Percentiles rank a stretch among this genome's conserved stretches.
These are phyloP conservation scores for Synanthedon vespiformis DNA, from an alignment of 2,888 invertebrate species.

Conservation along the genomic window DNA sequence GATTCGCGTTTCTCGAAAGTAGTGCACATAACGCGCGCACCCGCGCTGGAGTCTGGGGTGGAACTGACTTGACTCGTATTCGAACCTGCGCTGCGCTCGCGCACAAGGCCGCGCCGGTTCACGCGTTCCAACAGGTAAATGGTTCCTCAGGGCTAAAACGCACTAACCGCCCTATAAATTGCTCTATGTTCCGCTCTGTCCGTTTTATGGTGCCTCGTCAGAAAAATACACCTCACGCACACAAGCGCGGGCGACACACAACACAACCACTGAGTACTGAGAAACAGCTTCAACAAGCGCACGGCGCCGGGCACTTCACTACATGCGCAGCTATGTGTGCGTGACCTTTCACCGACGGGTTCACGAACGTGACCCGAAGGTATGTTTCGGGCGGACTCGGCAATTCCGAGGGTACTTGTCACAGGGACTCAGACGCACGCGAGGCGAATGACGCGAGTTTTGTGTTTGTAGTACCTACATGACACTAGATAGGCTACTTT, in stretches of 20 bases:
- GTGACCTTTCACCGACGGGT: too few species aligned
- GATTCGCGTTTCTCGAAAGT: slow-evolving; percentile 31
- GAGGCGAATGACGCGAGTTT: too few species aligned
- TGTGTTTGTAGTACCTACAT: too few species aligned
- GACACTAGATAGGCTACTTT: too few species aligned
- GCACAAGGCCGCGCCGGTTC: slow-evolving; percentile 72
- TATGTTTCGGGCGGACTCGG: too few species aligned
- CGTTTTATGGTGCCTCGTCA: slow-evolving; percentile 46
- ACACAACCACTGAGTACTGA: too few species aligned
- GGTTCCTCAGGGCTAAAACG: slow-evolving; percentile 39
- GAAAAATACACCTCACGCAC: slow-evolving; percentile 59
- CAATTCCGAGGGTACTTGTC: too few species aligned
- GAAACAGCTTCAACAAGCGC: too few species aligned
- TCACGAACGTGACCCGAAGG: too few species aligned
- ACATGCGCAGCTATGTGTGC: too few species aligned
- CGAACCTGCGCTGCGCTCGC: slow-evolving; percentile 69
- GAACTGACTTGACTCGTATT: slow-evolving; percentile 50
- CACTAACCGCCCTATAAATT: slow-evolving; percentile 38
- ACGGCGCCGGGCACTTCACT: too few species aligned
- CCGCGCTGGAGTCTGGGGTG: slow-evolving; percentile 62
- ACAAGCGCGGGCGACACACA: slow-evolving; percentile 31
- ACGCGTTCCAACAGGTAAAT: slow-evolving; percentile 73
- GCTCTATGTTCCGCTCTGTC: slow-evolving; percentile 39
- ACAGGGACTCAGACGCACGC: too few species aligned
- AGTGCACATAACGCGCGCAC: slow-evolving; percentile 49